phyloP scores from a whole-genome alignment of 2,797 vertebrate species.

The Esox masquinongy region DNA sequence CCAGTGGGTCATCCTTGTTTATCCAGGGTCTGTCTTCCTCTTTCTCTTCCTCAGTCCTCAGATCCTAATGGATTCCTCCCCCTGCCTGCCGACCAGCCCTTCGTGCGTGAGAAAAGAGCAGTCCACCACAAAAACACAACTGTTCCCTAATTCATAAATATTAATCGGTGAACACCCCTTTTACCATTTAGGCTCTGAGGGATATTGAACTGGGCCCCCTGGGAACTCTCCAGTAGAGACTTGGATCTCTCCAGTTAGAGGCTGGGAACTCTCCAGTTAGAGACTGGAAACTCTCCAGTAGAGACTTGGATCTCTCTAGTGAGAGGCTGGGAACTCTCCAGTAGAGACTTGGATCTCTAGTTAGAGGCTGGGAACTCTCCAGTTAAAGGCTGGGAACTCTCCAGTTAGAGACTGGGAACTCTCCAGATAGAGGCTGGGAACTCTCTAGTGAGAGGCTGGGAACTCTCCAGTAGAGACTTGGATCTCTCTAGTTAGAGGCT shows the following conservation, averaged over 20 bases:
- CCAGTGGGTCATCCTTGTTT: constrained; percentile 11
- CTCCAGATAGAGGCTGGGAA: too few relatives aligned
- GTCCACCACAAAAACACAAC: constrained; percentile 60
- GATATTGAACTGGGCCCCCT: constrained; percentile 29
- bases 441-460: too few relatives aligned
- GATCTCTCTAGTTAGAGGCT: too few relatives aligned
- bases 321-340: too few relatives aligned
- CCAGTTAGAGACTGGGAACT: too few relatives aligned
- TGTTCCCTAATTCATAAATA: constrained; percentile 67
- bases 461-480: too few relatives aligned
- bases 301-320: too few relatives aligned
- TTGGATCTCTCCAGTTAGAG: background rate
- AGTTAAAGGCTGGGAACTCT: too few relatives aligned
- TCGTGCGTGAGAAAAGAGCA: constrained; percentile 56
- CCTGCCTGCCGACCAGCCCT: constrained; percentile 40
- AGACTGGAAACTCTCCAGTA: too few relatives aligned
- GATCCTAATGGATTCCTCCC: constrained; percentile 53
- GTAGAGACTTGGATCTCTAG: too few relatives aligned
- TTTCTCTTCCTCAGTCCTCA: constrained; percentile 51
- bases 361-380: too few relatives aligned
- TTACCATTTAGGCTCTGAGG: constrained; percentile 50
- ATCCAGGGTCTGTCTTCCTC: constrained; percentile 47
- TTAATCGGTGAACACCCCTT: constrained; percentile 66
- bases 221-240: background rate
- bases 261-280: too few relatives aligned